Evolutionary conservation across 2,113 vertebrate species (phyloP).

Genomic region (Heterocephalus glaber): DNA sequence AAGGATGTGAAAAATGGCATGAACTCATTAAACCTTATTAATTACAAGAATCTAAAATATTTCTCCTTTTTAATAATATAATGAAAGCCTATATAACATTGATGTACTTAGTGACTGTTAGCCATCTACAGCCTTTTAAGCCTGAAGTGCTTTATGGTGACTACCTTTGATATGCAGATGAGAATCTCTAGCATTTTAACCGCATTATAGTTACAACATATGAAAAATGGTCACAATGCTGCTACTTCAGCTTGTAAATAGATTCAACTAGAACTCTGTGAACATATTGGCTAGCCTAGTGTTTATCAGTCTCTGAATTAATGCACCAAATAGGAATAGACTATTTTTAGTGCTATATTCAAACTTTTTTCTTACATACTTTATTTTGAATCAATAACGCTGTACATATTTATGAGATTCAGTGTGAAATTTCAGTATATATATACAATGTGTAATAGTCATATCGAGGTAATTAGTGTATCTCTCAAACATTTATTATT

Average conservation of each 20-base stretch:
- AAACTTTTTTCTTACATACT: not conserved
- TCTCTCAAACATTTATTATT: not conserved
- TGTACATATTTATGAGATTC: not conserved
- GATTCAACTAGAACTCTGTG: not conserved
- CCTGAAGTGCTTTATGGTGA: conserved; percentile 40
- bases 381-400: not conserved
- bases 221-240: not conserved
- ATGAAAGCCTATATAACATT: not conserved
- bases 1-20: not conserved
- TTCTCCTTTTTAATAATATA: not conserved
- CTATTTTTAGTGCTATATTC: not conserved
- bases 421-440: not conserved
- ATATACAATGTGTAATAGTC: not conserved
- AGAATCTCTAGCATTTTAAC: conserved; percentile 42
- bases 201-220: not conserved
- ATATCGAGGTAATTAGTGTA: not conserved
- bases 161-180: not conserved
- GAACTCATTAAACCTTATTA: not conserved
- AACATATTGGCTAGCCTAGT: not conserved
- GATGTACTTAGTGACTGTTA: conserved; percentile 7
- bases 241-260: conserved; percentile 21
- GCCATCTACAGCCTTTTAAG: not conserved
- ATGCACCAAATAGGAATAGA: not conserved
- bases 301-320: not conserved
- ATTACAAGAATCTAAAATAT: not conserved